Base-by-base conservation (phyloP, 2,113 vertebrate species). In the Pluvianellus socialis region DNA sequence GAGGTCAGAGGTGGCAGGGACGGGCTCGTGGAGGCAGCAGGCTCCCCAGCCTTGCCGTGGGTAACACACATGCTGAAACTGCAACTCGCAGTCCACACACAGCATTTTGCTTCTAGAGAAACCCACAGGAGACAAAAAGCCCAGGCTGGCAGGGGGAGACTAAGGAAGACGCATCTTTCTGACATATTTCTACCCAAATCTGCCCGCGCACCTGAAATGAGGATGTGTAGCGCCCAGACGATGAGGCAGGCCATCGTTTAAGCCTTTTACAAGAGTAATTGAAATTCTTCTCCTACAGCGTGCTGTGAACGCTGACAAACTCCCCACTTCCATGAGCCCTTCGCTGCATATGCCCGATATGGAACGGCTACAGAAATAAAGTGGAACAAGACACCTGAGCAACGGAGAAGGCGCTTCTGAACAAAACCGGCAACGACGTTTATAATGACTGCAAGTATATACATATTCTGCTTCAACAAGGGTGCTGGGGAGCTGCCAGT, bases 401-500 rank as follows among this genome's bases (percentile, higher is more conserved):
- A 22, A 72, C 1, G 6, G 52, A 62, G 72, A 94, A 92, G 49
- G 86, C 49, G 65, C 81, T 70, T 27, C 62, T 13, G 58, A 97
- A 79, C 42, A 73, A 86, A 92, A 73, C 45, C 9, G 1, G 88
- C 88, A 80, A 72, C 5, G 9, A 67, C 19, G 4, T n/a, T 92
- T 49, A 40, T 65, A 67, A 80, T 12, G 66, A 88, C 61, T 56
- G 68, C 52, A 86, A 84, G 59, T 27, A 81, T 33, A 63, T 66
- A 47, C 79, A 63, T 56, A 75, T 63, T 90, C 80, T 96, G 65
- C 83, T 86, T 63, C 76, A 40, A 5, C 44, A 84, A 74, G 53
- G 86, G 80, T 71, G 73, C 65, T 91, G 79, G 92, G 71, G 75
- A 96, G 55, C 65, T 81, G 91, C 76, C 80, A 50, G 79, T 30